phyloP scores from a whole-genome alignment of 1,140 invertebrate species.

The Proctacanthus coquilletti region DNA sequence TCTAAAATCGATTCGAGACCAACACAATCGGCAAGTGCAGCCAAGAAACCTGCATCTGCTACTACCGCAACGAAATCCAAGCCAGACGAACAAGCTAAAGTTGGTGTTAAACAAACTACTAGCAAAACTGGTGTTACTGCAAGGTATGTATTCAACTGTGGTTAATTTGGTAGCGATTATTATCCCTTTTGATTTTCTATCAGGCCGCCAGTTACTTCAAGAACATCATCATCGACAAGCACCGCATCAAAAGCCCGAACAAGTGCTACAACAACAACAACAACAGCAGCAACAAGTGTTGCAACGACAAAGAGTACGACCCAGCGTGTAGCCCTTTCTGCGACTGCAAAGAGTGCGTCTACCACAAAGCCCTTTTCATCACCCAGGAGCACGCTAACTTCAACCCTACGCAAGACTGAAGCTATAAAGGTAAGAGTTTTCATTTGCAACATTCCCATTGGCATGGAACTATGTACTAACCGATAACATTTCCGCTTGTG shows the following conservation, averaged over 20 bases:
- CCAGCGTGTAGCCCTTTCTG: too few relatives aligned
- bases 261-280: background rate
- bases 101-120: too few relatives aligned
- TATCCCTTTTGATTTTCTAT: background rate
- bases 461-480: too few relatives aligned
- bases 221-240: too few relatives aligned
- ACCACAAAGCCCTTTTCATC: background rate
- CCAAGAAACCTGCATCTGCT: background rate
- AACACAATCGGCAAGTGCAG: background rate
- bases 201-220: background rate
- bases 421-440: background rate
- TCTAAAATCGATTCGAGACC: background rate
- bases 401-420: constrained; percentile 1
- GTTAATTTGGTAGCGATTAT: background rate
- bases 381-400: background rate
- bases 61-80: background rate
- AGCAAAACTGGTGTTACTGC: too few relatives aligned
- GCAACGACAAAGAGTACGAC: background rate
- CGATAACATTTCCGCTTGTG: too few relatives aligned
- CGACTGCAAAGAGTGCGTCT: too few relatives aligned
- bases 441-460: too few relatives aligned
- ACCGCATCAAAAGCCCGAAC: too few relatives aligned
- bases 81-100: background rate
- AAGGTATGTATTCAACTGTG: too few relatives aligned
- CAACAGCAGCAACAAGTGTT: background rate